Base-by-base conservation (phyloP, 2,113 vertebrate genomes). In the Corythaeola cristata region DNA sequence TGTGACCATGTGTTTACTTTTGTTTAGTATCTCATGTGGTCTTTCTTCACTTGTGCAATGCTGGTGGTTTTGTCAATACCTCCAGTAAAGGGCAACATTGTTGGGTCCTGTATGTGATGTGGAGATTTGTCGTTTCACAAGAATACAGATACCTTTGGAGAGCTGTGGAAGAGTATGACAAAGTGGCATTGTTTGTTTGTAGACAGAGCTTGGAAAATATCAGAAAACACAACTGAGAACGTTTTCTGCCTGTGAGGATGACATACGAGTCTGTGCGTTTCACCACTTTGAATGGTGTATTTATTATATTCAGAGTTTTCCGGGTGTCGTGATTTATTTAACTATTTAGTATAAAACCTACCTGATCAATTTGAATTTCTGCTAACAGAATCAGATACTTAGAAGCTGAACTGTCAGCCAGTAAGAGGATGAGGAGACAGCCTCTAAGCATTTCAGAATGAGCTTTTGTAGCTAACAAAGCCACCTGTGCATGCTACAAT, bases 51-150 rank as follows among this genome's bases (percentile, higher is more conserved):
- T 82, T 73, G 30, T 69, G 62, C 44, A 47, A 3, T 30, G 53
- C 49, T 64, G 6, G 20, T 79, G 39, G n/a, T 27, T 92, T 73
- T 88, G 41, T 39, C 74, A 69, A 30, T 71, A 33, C 10, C 27
- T 69, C 32, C 8, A 15, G 30, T 26, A 78, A 83, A 83, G 53
- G 21, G 5, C 58, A 85, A 14, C 6, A 15, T 30, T 59, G 19
- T 22, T 72, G 33, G 33, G 45, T 79, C 49, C 72, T 56, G 1
- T 19, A 23, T 0, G 0, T 77, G 64, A 22, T 2, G 2, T 37
- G 30, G 37, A 66, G 53, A 28, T 60, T 5, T 2, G 6, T 59
- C 4, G 49, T 49, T 78, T 90, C 82, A 60, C 74, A 75, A 20
- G n/a, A 63, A 35, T 33, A 11, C 10, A 10, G 41, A 12, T 85